Evolutionary conservation across 23 tunicate species (phyloP).

Genomic region (Ascidia mentula): DNA sequence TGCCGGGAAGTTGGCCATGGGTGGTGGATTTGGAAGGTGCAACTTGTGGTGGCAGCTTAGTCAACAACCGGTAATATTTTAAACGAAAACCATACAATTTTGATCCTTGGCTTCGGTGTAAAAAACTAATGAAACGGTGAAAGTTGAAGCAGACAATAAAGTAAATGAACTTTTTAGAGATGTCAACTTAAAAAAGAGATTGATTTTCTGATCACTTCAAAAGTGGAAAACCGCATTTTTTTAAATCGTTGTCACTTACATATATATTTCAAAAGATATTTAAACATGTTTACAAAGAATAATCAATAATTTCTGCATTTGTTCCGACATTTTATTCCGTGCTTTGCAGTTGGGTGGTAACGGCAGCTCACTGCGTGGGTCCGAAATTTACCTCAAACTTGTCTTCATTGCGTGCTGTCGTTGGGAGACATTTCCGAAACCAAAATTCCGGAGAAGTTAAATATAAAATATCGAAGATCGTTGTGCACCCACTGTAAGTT

Average conservation of each 20-base stretch:
- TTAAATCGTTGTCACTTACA: too few relatives aligned
- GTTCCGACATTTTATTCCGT: background rate
- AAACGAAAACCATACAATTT: too few relatives aligned
- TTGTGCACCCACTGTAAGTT: constrained; percentile 31
- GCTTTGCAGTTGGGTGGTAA: constrained; percentile 27
- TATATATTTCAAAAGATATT: too few relatives aligned
- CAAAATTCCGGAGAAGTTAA: background rate
- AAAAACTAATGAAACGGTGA: too few relatives aligned
- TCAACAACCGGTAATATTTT: constrained; percentile 57
- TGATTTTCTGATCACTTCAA: too few relatives aligned
- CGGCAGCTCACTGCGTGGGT: constrained; percentile 41
- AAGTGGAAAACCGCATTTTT: too few relatives aligned
- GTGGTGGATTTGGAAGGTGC: constrained; percentile 34
- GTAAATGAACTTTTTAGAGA: too few relatives aligned
- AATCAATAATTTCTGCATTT: background rate
- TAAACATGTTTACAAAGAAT: too few relatives aligned
- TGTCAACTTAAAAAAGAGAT: too few relatives aligned
- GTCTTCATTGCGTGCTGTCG: background rate
- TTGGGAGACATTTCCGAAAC: constrained; percentile 16
- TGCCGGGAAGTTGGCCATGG: constrained; percentile 89
- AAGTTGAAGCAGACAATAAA: too few relatives aligned
- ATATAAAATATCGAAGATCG: background rate
- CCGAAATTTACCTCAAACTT: constrained; percentile 22
- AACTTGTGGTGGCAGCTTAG: constrained; percentile 61
- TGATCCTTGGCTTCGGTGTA: too few relatives aligned